phyloP scores from a whole-genome alignment of 2,113 vertebrate genomes.

The Tinamus guttatus region DNA sequence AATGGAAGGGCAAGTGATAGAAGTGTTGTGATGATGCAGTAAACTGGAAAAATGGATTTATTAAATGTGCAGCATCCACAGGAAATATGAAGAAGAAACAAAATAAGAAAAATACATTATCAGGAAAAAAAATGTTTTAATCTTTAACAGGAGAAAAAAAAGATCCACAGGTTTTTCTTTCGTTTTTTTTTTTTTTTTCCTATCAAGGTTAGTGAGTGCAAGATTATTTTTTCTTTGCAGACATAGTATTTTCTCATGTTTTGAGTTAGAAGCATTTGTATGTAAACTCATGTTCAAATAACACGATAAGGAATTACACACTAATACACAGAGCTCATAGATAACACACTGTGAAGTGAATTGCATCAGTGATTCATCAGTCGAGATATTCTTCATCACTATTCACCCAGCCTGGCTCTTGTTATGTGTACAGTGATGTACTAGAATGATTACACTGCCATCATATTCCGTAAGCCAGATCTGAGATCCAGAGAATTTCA shows the following conservation, averaged over 20 bases:
- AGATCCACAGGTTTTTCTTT: background rate
- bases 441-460: background rate
- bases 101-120: background rate
- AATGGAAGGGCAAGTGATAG: background rate
- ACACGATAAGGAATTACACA: background rate
- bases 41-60: background rate
- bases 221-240: background rate
- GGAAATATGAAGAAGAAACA: background rate
- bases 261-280: background rate
- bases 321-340: background rate
- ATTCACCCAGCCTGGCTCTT: background rate
- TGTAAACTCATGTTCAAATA: background rate
- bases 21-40: background rate
- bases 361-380: background rate
- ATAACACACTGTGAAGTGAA: background rate
- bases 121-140: background rate
- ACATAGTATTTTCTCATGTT: background rate
- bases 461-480: background rate
- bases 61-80: background rate
- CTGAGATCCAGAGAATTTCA: background rate
- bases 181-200: background rate
- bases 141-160: background rate
- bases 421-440: background rate
- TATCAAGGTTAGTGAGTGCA: background rate
- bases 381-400: background rate